These are phyloP conservation scores for Campaea margaritaria DNA, from an alignment of 2,888 invertebrate genomes.

Conservation along the genomic window DNA sequence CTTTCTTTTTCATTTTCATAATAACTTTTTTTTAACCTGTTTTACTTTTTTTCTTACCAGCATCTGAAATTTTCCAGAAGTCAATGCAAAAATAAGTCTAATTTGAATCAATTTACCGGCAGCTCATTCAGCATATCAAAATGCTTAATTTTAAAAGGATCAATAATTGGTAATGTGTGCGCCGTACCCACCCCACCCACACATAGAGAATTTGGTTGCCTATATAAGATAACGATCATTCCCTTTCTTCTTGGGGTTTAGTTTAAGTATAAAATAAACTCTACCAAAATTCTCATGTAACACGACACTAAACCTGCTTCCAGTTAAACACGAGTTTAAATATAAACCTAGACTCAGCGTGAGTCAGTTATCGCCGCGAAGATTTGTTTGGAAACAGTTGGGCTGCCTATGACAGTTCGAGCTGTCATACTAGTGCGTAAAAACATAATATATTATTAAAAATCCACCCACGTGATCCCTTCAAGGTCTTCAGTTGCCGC, in stretches of 20 bases:
- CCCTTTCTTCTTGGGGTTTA: too few relatives aligned
- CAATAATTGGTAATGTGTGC: too few relatives aligned
- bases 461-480: constrained; percentile 18
- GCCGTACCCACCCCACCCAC: too few relatives aligned
- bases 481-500: constrained; percentile 22
- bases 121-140: too few relatives aligned
- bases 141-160: too few relatives aligned
- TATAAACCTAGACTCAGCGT: constrained; percentile 57
- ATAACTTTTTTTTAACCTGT: too few relatives aligned
- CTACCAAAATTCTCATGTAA: constrained; percentile 37
- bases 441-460: constrained; percentile 18
- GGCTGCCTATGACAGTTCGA: constrained; percentile 11
- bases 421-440: constrained; percentile 31
- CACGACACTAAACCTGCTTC: constrained; percentile 46
- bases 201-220: too few relatives aligned
- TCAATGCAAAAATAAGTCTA: too few relatives aligned
- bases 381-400: constrained; percentile 39
- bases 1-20: not conserved
- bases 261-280: not conserved
- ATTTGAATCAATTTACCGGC: too few relatives aligned
- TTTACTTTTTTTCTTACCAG: too few relatives aligned
- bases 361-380: constrained; percentile 49
- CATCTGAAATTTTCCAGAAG: too few relatives aligned
- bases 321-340: constrained; percentile 51
- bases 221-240: too few relatives aligned